Percentiles rank a stretch among this genome's conserved stretches.
Evolutionary conservation across 2,888 invertebrate species (phyloP).

Genomic region (Plagodis pulveraria): DNA sequence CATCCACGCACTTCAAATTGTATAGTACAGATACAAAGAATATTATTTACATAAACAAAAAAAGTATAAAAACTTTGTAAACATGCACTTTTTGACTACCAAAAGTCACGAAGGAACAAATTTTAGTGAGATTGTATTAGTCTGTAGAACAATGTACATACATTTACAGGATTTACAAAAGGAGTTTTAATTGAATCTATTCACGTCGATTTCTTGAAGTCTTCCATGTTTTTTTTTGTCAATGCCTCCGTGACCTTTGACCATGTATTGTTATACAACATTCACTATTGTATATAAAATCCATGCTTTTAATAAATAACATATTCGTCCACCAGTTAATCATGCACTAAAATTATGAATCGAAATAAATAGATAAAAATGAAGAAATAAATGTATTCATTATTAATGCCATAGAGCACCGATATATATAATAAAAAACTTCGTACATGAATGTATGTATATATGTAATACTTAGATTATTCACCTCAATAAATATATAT

Average conservation of each 20-base stretch:
- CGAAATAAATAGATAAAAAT: slow-evolving; percentile 6
- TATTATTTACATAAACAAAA: not conserved
- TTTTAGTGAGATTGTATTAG: too few species aligned
- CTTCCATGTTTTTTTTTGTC: slow-evolving; percentile 1
- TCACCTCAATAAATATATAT: slow-evolving; percentile 5
- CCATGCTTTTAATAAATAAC: slow-evolving; percentile 23
- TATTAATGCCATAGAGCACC: slow-evolving; percentile 28
- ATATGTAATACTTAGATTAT: slow-evolving; percentile 3
- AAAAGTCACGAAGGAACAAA: slow-evolving; percentile 25
- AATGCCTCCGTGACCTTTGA: slow-evolving; percentile 27
- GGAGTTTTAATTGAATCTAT: too few species aligned
- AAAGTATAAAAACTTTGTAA: not conserved
- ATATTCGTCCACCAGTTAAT: slow-evolving; percentile 12
- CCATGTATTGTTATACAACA: not conserved
- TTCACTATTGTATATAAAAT: slow-evolving; percentile 5
- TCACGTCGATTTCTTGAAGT: not conserved
- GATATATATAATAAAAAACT: slow-evolving; percentile 1
- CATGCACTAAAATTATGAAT: slow-evolving; percentile 12
- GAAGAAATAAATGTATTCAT: slow-evolving; percentile 38
- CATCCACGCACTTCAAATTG: slow-evolving; percentile 10
- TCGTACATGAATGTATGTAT: not conserved
- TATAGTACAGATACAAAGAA: not conserved
- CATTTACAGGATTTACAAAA: too few species aligned
- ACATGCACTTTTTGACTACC: not conserved
- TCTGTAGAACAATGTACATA: too few species aligned